phyloP scores from a whole-genome alignment of 2,113 vertebrate species.

The Mobula hypostoma region DNA sequence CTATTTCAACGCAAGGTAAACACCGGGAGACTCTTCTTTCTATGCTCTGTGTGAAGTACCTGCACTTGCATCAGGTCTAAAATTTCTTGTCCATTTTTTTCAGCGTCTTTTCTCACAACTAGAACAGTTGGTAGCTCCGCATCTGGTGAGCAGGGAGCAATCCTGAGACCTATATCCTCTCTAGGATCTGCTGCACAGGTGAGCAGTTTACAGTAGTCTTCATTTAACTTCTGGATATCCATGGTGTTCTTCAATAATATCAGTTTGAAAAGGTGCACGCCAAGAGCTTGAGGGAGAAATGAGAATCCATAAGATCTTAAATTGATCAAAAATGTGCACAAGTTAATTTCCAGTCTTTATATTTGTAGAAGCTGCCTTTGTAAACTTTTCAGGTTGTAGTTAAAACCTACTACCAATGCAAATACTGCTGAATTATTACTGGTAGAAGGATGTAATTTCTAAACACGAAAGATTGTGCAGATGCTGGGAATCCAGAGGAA shows the following conservation, averaged over 20 bases:
- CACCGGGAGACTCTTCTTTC: not conserved
- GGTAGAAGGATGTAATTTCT: not conserved
- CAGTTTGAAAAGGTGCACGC: not conserved
- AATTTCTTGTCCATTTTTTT: not conserved
- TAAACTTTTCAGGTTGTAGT: not conserved
- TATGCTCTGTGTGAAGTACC: no score
- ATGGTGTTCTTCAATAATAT: not conserved
- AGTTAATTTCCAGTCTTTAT: not conserved
- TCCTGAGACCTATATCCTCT: constrained; percentile 43
- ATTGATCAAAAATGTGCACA: no score
- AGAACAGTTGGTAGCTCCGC: constrained; percentile 43
- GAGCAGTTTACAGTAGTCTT: constrained; percentile 1
- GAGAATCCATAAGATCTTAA: not conserved
- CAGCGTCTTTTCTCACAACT: constrained; percentile 21
- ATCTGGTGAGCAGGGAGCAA: constrained; percentile 47
- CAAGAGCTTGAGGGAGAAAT: not conserved
- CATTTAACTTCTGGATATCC: not conserved
- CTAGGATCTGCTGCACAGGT: constrained; percentile 50
- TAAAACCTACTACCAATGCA: not conserved
- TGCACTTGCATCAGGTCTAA: not conserved
- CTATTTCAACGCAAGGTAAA: constrained; percentile 58
- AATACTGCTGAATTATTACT: not conserved
- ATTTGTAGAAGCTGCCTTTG: not conserved
- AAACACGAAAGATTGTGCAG: no score
- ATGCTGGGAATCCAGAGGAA: no score